A percentile compares a stretch with the other conserved stretches of the same genome.
phyloP scores from a whole-genome alignment of 2,888 invertebrate genomes.

The Lepas anatifera region DNA sequence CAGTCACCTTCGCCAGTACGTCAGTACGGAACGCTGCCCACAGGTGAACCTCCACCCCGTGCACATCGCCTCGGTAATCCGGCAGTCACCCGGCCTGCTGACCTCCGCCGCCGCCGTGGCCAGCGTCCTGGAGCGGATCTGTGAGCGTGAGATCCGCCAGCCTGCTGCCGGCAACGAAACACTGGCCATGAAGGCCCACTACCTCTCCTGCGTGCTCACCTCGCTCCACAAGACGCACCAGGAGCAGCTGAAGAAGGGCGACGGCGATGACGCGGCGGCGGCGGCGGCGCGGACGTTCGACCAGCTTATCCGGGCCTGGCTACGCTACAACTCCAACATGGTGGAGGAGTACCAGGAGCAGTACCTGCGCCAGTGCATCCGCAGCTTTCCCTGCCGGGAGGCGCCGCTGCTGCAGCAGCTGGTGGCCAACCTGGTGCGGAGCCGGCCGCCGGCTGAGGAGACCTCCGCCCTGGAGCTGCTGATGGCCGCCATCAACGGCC shows the following conservation, averaged over 20 bases:
- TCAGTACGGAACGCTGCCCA: too few relatives aligned
- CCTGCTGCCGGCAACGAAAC: not conserved
- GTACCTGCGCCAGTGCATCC: slow-evolving; percentile 70
- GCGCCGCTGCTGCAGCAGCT: slow-evolving; percentile 74
- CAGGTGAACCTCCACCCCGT: slow-evolving; percentile 26
- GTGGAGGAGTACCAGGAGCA: slow-evolving; percentile 43
- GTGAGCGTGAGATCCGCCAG: not conserved
- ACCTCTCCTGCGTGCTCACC: not conserved
- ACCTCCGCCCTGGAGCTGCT: slow-evolving; percentile 42
- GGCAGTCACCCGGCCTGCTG: not conserved
- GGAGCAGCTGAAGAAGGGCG: not conserved
- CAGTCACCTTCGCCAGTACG: too few relatives aligned
- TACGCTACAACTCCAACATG: slow-evolving; percentile 1
- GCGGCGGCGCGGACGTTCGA: not conserved
- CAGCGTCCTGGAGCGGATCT: not conserved
- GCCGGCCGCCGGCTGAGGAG: slow-evolving; percentile 40
- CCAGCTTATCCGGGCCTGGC: not conserved
- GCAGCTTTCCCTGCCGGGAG: slow-evolving; percentile 82
- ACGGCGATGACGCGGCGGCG: not conserved
- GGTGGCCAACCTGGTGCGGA: slow-evolving; percentile 32
- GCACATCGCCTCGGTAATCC: not conserved
- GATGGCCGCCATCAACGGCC: slow-evolving; percentile 73
- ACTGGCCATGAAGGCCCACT: slow-evolving; percentile 5
- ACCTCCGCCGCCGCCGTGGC: not conserved
- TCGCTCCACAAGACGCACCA: not conserved